Evolutionary conservation across 1,140 invertebrate species (phyloP), one percentile per base, ranked within the genome.

Genomic region (Procambarus clarkii): DNA sequence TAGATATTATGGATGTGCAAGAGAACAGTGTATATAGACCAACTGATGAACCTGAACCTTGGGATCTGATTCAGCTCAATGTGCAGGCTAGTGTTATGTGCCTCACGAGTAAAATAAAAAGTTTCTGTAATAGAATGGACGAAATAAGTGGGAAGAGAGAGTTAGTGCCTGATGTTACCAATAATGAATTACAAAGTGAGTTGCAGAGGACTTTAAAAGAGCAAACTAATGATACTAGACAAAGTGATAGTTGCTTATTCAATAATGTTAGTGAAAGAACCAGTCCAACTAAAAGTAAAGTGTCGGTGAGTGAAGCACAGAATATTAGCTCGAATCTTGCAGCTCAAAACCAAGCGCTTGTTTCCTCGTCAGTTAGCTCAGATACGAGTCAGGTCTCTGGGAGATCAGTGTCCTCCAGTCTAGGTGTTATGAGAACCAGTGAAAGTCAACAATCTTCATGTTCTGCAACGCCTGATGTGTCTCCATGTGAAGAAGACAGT

Each of bases 41-140:
- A 0, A 97, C 96, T 0, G 97, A 97, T 93, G 97, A 98, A 93
- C 97, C 97, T 1, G 97, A 98, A 94, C 97, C 97, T 0, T 97
- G 97, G 96, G 98, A 98, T 94, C 95, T 98, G 74, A 98, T 97
- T 0, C 96, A 98, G 93, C 94, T 98, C 21, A 98, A 98, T 93
- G 97, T 98, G 50, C 97, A 98, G 94, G 97, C 97, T 0, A 97
- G 97, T 93, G 96, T 98, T 0, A 97, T 98, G 96, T 98, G 97
- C 94, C 94, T 98, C 92, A 96, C 97, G 3, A 97, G 96, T 88
- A 97, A 97, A 94, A 93, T 94, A 60, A 93, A 93, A 76, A 92
- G 84, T 54, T 91, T 93, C 79, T 93, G 92, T 91, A 91, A 86
- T 21, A 92, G 71, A 83, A 45, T 84, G 48, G 44, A 34, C 60